These are phyloP conservation scores for Trichonephila clavata DNA, from an alignment of 1,140 invertebrate species.

Conservation along the genomic window DNA sequence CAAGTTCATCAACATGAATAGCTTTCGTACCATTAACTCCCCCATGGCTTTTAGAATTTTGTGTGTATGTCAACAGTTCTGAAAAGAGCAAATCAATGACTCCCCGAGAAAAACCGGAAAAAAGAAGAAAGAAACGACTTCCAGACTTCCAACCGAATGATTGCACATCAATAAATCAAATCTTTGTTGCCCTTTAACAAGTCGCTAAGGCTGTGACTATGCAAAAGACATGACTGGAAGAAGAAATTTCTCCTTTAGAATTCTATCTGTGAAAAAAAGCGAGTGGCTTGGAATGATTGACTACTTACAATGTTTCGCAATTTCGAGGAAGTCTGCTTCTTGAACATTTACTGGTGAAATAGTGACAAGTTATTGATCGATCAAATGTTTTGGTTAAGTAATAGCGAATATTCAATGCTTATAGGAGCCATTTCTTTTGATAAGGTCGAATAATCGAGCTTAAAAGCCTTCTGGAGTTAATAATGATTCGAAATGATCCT, in stretches of 20 bases:
- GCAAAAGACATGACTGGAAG: background rate
- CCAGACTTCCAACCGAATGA: background rate
- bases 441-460: too few relatives aligned
- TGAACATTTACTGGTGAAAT: background rate
- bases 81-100: too few relatives aligned
- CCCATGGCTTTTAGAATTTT: too few relatives aligned
- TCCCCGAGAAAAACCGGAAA: background rate
- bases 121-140: background rate
- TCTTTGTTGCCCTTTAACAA: background rate
- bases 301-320: slow-evolving; percentile 8
- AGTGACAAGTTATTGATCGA: background rate
- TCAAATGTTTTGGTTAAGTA: background rate
- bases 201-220: background rate
- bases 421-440: too few relatives aligned
- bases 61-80: too few relatives aligned
- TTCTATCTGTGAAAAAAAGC: background rate
- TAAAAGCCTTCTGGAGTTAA: too few relatives aligned
- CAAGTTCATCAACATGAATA: too few relatives aligned
- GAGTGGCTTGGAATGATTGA: background rate
- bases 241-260: background rate
- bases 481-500: too few relatives aligned
- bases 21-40: too few relatives aligned
- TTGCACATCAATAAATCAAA: slow-evolving; percentile 8
- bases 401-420: background rate
- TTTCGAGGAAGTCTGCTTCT: background rate